Conservation (phyloP, 2,797 vertebrate genomes). For the Arctocebus calabarensis region DNA sequence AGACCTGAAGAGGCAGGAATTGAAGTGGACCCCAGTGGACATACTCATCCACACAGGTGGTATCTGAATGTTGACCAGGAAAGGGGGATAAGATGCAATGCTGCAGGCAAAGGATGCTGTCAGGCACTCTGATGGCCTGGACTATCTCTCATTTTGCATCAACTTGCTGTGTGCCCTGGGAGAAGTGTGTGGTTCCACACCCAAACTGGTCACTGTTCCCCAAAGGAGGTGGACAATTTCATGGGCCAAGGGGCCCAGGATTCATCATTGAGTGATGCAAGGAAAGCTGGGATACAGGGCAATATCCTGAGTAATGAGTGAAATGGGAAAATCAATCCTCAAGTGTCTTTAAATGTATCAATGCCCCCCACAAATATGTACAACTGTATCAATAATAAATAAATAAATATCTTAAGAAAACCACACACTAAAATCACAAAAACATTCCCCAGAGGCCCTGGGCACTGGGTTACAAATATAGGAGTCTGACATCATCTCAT, state of each 20-base stretch:
- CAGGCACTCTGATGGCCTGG: neutral
- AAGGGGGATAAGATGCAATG: neutral
- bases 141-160: neutral
- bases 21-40: neutral
- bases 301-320: slow-evolving; percentile 6
- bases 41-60: neutral
- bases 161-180: neutral
- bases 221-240: neutral
- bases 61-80: neutral
- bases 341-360: slow-evolving; percentile 25
- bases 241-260: neutral
- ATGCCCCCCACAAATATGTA: neutral
- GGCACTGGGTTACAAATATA: neutral
- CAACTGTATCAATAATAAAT: neutral
- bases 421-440: neutral
- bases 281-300: neutral
- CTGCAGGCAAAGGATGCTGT: neutral
- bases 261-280: neutral
- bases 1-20: neutral
- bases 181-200: neutral
- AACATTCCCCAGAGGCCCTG: neutral
- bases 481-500: neutral
- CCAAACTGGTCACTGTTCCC: neutral
- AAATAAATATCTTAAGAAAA: neutral
- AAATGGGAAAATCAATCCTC: slow-evolving; percentile 6